These are phyloP conservation scores for Melolontha melolontha DNA, from an alignment of 2,888 invertebrate genomes.

Conservation along the genomic window DNA sequence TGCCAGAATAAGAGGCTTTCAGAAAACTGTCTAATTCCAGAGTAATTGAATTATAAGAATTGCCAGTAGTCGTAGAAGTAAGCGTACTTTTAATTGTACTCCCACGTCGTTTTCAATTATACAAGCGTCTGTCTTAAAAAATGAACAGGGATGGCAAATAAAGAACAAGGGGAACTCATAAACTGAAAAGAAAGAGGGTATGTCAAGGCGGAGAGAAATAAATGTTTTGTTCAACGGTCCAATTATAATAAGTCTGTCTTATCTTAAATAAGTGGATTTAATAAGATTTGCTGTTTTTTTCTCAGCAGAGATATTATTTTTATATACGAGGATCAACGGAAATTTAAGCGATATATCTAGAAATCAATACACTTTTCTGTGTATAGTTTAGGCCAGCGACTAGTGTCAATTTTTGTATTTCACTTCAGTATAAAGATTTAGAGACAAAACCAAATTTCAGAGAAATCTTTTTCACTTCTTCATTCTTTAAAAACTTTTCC, in stretches of 20 bases:
- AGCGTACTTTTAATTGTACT: conserved; percentile 38
- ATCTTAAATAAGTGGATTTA: conserved; percentile 33
- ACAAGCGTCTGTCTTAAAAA: conserved; percentile 34
- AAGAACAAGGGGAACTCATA: conserved; percentile 15
- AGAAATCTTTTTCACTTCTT: too few species aligned
- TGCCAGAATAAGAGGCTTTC: conserved; percentile 36
- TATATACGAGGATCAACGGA: not conserved
- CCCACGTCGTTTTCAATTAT: conserved; percentile 39
- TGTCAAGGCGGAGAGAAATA: conserved; percentile 21
- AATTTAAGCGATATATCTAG: not conserved
- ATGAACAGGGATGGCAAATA: conserved; percentile 12
- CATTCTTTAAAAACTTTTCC: too few species aligned
- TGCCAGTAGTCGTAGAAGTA: conserved; percentile 25
- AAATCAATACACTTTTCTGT: too few species aligned
- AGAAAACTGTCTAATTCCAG: conserved; percentile 39
- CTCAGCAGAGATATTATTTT: not conserved
- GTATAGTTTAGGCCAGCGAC: too few species aligned
- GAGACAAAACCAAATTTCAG: too few species aligned
- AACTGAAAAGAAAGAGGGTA: conserved; percentile 15
- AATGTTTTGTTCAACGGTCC: conserved; percentile 28
- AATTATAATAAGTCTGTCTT: conserved; percentile 34
- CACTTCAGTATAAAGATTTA: too few species aligned
- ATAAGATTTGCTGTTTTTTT: conserved; percentile 30
- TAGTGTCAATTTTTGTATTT: too few species aligned
- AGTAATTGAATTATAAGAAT: conserved; percentile 41